A percentile compares a stretch with the other conserved stretches of the same genome.
phyloP scores from a whole-genome alignment of 2,888 invertebrate genomes.

The Synanthedon vespiformis region DNA sequence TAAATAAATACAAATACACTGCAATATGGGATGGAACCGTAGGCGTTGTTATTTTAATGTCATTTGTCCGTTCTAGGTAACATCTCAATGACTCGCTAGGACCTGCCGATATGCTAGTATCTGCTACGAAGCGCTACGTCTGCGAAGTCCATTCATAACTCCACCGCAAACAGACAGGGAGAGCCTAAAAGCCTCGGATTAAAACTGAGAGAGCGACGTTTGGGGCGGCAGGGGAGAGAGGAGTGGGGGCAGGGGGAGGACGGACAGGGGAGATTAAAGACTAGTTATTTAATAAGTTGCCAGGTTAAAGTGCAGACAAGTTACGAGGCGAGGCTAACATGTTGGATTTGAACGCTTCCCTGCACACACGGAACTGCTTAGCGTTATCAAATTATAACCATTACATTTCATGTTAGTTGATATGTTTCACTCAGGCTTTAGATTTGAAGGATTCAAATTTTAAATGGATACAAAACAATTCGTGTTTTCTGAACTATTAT shows the following conservation, averaged over 20 bases:
- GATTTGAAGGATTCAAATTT: too few species aligned
- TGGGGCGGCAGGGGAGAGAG: slow-evolving; percentile 9
- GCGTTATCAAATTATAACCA: background rate
- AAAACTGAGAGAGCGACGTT: slow-evolving; percentile 4
- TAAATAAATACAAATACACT: too few species aligned
- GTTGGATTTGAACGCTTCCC: background rate
- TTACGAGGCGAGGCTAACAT: background rate
- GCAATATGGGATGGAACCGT: too few species aligned
- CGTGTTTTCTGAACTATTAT: too few species aligned
- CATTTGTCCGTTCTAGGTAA: too few species aligned
- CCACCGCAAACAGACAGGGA: background rate
- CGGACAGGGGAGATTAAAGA: slow-evolving; percentile 15
- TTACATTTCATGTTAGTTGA: too few species aligned
- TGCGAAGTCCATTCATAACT: background rate
- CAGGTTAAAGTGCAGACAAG: background rate
- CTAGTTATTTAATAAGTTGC: slow-evolving; percentile 32
- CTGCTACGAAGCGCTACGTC: background rate
- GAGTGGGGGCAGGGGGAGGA: slow-evolving; percentile 7
- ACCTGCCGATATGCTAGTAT: background rate
- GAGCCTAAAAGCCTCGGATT: slow-evolving; percentile 4
- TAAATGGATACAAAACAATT: too few species aligned
- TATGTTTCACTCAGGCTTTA: too few species aligned
- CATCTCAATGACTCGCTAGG: too few species aligned
- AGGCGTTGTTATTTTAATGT: too few species aligned
- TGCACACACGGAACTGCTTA: background rate